These are phyloP conservation scores for Pygoscelis antarcticus DNA, from an alignment of 2,113 vertebrate species.

Conservation along the genomic window DNA sequence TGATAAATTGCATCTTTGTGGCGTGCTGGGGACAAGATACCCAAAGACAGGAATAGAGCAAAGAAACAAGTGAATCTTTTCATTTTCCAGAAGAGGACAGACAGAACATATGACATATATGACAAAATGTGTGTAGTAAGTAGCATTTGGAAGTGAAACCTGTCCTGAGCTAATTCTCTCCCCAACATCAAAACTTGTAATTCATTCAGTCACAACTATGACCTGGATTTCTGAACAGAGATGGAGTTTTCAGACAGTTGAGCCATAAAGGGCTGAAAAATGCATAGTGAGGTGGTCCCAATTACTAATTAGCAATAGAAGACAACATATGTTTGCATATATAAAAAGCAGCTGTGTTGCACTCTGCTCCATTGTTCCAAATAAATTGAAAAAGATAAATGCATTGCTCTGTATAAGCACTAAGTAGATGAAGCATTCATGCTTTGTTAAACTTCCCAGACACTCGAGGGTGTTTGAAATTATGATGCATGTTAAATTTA, in stretches of 20 bases:
- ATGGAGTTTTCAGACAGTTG: not conserved
- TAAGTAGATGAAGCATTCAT: not conserved
- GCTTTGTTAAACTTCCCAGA: constrained; percentile 38
- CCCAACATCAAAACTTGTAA: not conserved
- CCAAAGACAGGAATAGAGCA: not conserved
- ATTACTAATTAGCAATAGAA: not conserved
- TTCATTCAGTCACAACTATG: not conserved
- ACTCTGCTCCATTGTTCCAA: not conserved
- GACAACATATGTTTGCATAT: not conserved
- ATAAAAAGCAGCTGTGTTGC: not conserved
- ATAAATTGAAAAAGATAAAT: not conserved
- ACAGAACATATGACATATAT: not conserved
- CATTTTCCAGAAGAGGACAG: not conserved
- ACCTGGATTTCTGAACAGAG: not conserved
- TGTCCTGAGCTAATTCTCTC: not conserved
- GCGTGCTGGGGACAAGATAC: not conserved
- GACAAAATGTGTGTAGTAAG: not conserved
- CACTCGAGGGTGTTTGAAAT: constrained; percentile 48
- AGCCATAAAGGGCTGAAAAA: not conserved
- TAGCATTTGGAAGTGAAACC: not conserved
- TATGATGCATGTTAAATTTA: constrained; percentile 44
- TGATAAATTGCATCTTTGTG: not conserved
- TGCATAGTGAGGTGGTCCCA: not conserved
- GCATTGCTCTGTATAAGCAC: not conserved
- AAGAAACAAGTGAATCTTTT: not conserved